Conservation (phyloP, 2,797 vertebrate genomes). For the Rhinatrema bivittatum region DNA sequence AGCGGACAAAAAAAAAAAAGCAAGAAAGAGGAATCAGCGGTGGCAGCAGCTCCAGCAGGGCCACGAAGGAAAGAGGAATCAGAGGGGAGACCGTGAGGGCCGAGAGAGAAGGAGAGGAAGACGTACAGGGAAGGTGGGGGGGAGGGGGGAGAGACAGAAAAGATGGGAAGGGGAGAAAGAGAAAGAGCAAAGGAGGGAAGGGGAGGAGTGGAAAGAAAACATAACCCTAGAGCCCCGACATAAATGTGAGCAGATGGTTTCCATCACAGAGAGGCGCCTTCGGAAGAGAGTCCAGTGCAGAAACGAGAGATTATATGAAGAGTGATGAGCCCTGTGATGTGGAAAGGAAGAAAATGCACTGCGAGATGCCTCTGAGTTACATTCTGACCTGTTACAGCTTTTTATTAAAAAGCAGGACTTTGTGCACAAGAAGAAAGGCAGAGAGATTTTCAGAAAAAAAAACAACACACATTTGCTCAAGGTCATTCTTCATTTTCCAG, state of each 20-base stretch:
- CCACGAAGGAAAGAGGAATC: too few relatives aligned
- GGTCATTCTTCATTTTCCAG: too few relatives aligned
- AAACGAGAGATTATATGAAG: not conserved
- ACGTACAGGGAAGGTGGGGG: not conserved
- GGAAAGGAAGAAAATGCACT: not conserved
- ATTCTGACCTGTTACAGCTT: not conserved
- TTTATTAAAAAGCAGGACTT: too few relatives aligned
- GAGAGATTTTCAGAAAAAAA: too few relatives aligned
- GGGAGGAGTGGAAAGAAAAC: too few relatives aligned
- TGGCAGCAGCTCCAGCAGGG: too few relatives aligned
- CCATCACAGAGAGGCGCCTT: not conserved
- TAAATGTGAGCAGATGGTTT: not conserved
- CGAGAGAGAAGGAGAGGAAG: not conserved
- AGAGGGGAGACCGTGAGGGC: not conserved
- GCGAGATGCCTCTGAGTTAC: not conserved
- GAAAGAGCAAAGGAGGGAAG: not conserved
- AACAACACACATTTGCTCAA: too few relatives aligned
- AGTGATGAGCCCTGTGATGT: not conserved
- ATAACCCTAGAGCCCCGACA: too few relatives aligned
- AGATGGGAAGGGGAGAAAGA: not conserved
- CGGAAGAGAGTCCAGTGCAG: too few relatives aligned
- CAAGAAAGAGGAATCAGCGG: too few relatives aligned
- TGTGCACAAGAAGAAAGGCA: too few relatives aligned
- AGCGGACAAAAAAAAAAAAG: too few relatives aligned
- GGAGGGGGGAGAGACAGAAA: not conserved